Percentiles rank a stretch among this genome's conserved stretches.
These are phyloP conservation scores for Prostheceraeus crozeri DNA, from an alignment of 2,888 invertebrate genomes.

Conservation along the genomic window DNA sequence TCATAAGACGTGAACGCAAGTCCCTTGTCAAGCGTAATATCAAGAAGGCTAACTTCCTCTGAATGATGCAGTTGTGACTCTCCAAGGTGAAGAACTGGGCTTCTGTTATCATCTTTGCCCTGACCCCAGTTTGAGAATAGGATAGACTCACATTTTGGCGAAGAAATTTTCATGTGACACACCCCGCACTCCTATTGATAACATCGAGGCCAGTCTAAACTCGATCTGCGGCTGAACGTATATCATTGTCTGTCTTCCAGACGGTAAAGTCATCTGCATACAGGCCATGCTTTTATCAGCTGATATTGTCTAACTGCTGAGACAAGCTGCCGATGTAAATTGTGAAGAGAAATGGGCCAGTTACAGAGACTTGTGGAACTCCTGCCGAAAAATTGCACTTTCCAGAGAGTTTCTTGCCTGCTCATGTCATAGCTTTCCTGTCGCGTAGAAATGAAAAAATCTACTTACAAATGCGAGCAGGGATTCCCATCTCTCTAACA, in stretches of 20 bases:
- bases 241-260: conserved; percentile 9
- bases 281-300: neutral
- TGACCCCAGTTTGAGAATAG: neutral
- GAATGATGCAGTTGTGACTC: too few relatives aligned
- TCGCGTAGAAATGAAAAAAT: conserved; percentile 37
- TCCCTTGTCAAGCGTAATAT: conserved; percentile 11
- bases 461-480: neutral
- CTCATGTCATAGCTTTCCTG: conserved; percentile 10
- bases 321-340: conserved; percentile 1
- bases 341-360: conserved; percentile 1
- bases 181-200: too few relatives aligned
- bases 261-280: conserved; percentile 25
- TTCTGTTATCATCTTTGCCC: too few relatives aligned
- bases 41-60: too few relatives aligned
- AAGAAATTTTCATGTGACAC: neutral
- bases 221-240: neutral
- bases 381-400: neutral
- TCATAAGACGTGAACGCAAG: neutral
- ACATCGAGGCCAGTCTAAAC: conserved; percentile 5
- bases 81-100: too few relatives aligned
- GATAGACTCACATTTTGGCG: neutral
- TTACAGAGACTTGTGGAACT: conserved; percentile 25
- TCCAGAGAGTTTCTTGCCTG: conserved; percentile 8
- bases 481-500: conserved; percentile 20
- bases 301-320: conserved; percentile 17